Conservation (phyloP, 2,888 invertebrate genomes). For the Anticlea derivata region DNA sequence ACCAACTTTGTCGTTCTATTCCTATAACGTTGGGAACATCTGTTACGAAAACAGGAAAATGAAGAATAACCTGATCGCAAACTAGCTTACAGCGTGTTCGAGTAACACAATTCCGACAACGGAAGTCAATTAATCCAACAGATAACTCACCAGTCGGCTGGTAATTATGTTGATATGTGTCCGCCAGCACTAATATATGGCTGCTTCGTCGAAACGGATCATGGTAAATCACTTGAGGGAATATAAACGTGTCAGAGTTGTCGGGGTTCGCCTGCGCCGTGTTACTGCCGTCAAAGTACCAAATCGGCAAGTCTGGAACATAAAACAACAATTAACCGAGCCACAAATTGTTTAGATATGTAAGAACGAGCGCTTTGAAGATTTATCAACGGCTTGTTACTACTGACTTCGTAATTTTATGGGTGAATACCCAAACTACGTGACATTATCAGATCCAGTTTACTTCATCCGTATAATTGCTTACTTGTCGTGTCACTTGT, state of each 20-base stretch:
- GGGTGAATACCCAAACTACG: background rate
- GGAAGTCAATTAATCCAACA: conserved; percentile 10
- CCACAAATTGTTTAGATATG: conserved; percentile 14
- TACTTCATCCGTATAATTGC: too few relatives aligned
- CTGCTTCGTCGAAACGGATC: conserved; percentile 91
- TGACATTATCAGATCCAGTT: background rate
- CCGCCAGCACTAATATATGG: conserved; percentile 90
- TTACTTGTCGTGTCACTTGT: too few relatives aligned
- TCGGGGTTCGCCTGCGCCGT: conserved; percentile 86
- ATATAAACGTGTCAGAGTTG: conserved; percentile 89
- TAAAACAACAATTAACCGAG: conserved; percentile 26
- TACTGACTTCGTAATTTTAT: background rate
- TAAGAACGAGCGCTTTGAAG: conserved; percentile 16
- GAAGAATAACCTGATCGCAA: too few relatives aligned
- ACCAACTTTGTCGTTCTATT: too few relatives aligned
- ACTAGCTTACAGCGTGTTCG: background rate
- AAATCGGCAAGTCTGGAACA: conserved; percentile 86
- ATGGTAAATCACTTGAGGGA: conserved; percentile 90
- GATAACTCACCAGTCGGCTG: conserved; percentile 65
- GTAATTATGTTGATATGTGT: conserved; percentile 88
- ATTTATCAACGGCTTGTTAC: background rate
- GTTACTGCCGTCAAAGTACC: conserved; percentile 91
- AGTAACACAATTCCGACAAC: background rate
- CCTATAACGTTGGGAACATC: too few relatives aligned
- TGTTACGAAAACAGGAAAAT: too few relatives aligned